phyloP scores from a whole-genome alignment of 1,140 invertebrate species.

The Nasonia longicornis region DNA sequence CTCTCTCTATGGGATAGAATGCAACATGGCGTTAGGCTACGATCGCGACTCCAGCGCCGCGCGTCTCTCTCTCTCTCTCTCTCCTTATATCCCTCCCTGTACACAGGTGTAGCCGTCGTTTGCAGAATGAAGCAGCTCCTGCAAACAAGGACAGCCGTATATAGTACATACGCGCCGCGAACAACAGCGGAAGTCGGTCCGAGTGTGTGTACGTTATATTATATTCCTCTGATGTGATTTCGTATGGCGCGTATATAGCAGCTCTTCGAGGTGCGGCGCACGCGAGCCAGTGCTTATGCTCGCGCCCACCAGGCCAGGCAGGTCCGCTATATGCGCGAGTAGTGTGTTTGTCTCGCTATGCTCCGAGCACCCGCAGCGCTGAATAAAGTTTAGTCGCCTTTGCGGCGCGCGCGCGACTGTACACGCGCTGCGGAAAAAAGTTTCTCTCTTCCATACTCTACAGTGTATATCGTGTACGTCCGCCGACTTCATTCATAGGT shows the following conservation, averaged over 20 bases:
- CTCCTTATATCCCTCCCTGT: not conserved
- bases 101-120: not conserved
- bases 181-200: too few relatives aligned
- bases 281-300: too few relatives aligned
- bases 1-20: not conserved
- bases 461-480: not conserved
- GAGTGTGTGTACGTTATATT: too few relatives aligned
- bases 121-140: not conserved
- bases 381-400: slow-evolving; percentile 3
- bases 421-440: not conserved
- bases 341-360: not conserved
- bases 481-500: too few relatives aligned
- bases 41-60: slow-evolving; percentile 11
- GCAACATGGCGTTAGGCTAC: not conserved
- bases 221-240: not conserved
- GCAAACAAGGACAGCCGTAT: not conserved
- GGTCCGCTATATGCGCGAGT: not conserved
- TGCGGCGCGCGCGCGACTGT: slow-evolving; percentile 20
- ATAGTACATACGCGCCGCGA: too few relatives aligned
- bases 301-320: too few relatives aligned
- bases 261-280: not conserved
- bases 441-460: not conserved
- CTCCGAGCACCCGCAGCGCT: not conserved
- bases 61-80: not conserved
- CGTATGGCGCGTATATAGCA: not conserved